These are phyloP conservation scores for Drosophila diplacantha DNA, from an alignment of 2,888 invertebrate species.

Conservation along the genomic window DNA sequence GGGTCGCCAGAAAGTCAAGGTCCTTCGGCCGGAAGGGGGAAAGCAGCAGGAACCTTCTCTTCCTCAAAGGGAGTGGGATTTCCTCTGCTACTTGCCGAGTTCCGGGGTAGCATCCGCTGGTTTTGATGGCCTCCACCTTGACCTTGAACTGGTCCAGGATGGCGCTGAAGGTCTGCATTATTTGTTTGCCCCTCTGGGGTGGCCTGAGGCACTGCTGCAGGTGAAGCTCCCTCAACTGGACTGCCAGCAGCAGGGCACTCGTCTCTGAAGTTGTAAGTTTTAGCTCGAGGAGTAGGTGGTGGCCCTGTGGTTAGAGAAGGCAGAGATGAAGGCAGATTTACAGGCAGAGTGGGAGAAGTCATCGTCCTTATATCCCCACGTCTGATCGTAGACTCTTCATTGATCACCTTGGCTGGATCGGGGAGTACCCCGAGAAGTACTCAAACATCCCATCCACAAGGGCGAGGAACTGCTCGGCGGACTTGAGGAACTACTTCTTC, in stretches of 20 bases:
- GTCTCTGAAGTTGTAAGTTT: neutral
- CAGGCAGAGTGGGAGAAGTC: neutral
- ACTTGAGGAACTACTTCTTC: conserved; percentile 37
- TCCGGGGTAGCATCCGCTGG: no score
- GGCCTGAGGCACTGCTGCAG: conserved; percentile 6
- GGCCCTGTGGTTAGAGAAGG: neutral
- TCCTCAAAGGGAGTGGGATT: no score
- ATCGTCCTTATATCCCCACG: neutral
- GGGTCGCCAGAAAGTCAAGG: neutral
- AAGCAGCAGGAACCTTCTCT: no score
- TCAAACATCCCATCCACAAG: conserved; percentile 27
- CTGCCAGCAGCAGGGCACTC: neutral
- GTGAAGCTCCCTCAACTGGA: neutral
- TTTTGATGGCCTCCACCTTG: neutral
- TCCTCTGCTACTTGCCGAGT: no score
- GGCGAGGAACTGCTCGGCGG: conserved; percentile 21
- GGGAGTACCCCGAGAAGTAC: no score
- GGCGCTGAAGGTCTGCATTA: neutral
- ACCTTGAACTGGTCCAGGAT: neutral
- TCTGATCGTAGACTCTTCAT: conserved; percentile 13
- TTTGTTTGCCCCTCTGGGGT: no score
- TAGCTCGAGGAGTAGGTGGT: no score
- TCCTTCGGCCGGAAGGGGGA: neutral
- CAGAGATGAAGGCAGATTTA: no score
- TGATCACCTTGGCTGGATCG: conserved; percentile 23